Evolutionary conservation across 2,888 invertebrate species (phyloP).

Genomic region (Cremastinae sp.): DNA sequence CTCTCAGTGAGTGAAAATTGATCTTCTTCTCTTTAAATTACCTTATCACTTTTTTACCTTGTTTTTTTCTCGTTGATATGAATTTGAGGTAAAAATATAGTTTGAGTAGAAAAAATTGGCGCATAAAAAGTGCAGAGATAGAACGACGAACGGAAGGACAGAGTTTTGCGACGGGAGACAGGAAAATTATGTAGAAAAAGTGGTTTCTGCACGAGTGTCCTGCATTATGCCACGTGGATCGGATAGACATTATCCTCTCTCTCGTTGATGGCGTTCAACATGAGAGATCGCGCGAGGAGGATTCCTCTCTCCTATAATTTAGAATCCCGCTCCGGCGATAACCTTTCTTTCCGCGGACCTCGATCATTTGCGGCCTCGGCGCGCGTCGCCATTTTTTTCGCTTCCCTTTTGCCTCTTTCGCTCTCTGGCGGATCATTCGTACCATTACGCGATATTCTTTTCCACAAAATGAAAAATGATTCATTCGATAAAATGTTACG

Average conservation of each 20-base stretch:
- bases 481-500: neutral
- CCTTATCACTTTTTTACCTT: no score
- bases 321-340: conserved; percentile 57
- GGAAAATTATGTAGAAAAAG: conserved; percentile 64
- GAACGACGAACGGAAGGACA: conserved; percentile 42
- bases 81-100: neutral
- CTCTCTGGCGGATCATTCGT: conserved; percentile 54
- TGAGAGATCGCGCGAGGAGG: conserved; percentile 37
- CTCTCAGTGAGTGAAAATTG: no score
- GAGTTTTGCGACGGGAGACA: conserved; percentile 53
- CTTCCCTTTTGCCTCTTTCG: conserved; percentile 42
- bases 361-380: conserved; percentile 57
- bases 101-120: neutral
- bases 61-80: no score
- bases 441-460: conserved; percentile 40
- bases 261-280: conserved; percentile 53
- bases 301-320: conserved; percentile 63
- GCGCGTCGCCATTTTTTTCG: conserved; percentile 28
- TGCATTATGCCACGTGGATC: conserved; percentile 59
- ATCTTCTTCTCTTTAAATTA: no score
- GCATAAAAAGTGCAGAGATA: conserved; percentile 5
- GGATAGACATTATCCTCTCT: conserved; percentile 56
- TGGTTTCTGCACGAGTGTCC: conserved; percentile 3
- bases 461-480: neutral
- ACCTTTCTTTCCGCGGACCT: conserved; percentile 64